These are phyloP conservation scores for Myanophis thanlyinensis DNA, from an alignment of 2,113 vertebrate genomes.

Conservation along the genomic window DNA sequence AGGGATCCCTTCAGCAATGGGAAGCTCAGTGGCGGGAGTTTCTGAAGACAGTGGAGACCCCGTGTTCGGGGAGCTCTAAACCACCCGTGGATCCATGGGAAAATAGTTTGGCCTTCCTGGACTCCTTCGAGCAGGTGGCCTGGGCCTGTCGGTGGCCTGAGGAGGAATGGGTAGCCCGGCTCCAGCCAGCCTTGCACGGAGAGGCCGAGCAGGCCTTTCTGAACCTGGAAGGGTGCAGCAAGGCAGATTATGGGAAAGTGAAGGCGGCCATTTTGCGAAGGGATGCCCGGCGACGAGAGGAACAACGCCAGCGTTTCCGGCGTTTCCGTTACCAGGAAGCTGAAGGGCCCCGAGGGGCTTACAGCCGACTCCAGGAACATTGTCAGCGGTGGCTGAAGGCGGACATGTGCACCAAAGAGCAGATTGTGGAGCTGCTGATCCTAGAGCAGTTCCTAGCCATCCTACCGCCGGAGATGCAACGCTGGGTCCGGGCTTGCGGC, in stretches of 20 bases:
- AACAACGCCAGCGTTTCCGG: constrained; percentile 57
- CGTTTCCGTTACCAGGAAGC: constrained; percentile 64
- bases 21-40: background rate
- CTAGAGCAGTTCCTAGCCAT: constrained; percentile 30
- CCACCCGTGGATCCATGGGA: background rate
- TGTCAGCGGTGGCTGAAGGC: constrained; percentile 3
- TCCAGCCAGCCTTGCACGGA: background rate
- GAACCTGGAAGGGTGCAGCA: background rate
- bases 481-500: background rate
- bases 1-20: background rate
- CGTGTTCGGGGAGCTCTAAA: background rate
- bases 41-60: background rate
- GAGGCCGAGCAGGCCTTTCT: background rate
- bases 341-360: constrained; percentile 51
- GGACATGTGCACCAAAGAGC: constrained; percentile 17
- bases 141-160: background rate
- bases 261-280: constrained; percentile 41
- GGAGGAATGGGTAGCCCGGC: background rate
- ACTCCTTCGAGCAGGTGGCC: background rate
- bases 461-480: background rate
- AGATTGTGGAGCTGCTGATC: constrained; percentile 13
- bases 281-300: constrained; percentile 44
- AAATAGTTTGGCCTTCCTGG: background rate
- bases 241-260: background rate
- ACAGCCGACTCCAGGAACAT: background rate